A percentile compares a stretch with the other conserved stretches of the same genome.
Evolutionary conservation across 2,113 vertebrate species (phyloP).

Genomic region (Leucoraja erinaceus): DNA sequence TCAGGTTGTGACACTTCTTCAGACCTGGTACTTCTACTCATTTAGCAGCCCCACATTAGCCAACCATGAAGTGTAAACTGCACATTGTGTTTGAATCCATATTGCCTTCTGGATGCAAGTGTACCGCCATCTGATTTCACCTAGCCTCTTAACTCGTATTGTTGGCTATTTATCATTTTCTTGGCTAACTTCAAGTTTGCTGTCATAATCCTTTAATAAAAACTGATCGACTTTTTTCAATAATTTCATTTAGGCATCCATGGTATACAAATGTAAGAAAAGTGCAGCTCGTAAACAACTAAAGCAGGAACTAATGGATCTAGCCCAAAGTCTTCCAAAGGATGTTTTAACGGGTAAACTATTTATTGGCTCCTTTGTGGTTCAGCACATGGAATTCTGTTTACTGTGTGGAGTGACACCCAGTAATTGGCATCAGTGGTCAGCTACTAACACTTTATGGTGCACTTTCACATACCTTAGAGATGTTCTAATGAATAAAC

Average conservation of each 20-base stretch:
- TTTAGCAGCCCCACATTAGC: neutral
- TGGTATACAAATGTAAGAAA: conserved; percentile 80
- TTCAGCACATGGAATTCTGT: neutral
- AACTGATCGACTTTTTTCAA: neutral
- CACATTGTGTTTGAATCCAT: neutral
- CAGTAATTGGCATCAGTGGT: neutral
- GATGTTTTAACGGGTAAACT: conserved; percentile 68
- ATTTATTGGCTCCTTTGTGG: neutral
- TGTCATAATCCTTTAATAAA: neutral
- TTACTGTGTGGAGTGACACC: neutral
- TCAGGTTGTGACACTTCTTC: no score
- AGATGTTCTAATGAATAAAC: neutral
- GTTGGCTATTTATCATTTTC: neutral
- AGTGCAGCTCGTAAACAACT: conserved; percentile 69
- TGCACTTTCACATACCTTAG: no score
- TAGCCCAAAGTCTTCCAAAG: conserved; percentile 58
- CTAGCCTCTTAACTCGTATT: neutral
- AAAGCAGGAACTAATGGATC: conserved; percentile 59
- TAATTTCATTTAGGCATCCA: conserved; percentile 63
- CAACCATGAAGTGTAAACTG: neutral
- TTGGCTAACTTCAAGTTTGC: neutral
- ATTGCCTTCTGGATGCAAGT: neutral
- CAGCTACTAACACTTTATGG: neutral
- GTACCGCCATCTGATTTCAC: neutral
- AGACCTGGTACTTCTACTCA: neutral